Evolutionary conservation across 92 coral and sea anemone genomes (phyloP).

Genomic region (Zoanthus sociatus): DNA sequence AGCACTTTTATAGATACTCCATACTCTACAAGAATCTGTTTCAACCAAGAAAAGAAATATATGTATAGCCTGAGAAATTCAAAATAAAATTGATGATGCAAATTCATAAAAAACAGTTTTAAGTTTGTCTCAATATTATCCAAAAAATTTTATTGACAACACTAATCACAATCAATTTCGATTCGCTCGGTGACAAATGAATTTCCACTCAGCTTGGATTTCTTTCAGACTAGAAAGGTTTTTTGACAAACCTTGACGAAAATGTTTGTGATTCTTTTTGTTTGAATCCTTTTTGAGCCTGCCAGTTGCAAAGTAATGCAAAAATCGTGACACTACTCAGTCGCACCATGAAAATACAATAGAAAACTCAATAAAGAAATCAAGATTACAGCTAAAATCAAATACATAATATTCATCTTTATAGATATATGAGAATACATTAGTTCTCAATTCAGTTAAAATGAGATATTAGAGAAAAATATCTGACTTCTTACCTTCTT

Average conservation of each 20-base stretch:
- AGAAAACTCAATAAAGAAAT: background rate
- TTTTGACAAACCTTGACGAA: background rate
- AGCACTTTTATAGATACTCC: background rate
- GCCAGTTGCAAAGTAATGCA: background rate
- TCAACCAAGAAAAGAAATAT: background rate
- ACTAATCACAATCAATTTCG: slow-evolving; percentile 1
- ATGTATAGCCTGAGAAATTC: too few species aligned
- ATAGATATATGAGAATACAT: background rate
- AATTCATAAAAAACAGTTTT: too few species aligned
- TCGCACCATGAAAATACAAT: background rate
- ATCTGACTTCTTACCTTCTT: slow-evolving; percentile 3
- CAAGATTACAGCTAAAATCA: background rate
- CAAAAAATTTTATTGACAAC: background rate
- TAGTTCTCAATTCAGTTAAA: background rate
- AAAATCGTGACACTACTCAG: background rate
- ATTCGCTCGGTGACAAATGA: background rate
- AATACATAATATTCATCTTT: background rate
- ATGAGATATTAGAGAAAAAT: background rate
- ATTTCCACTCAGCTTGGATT: slow-evolving; percentile 2
- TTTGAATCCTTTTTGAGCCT: background rate
- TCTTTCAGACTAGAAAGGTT: slow-evolving; percentile 2
- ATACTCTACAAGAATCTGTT: background rate
- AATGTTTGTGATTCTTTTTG: background rate
- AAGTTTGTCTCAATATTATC: background rate
- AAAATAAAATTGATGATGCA: too few species aligned